Evolutionary conservation across 2,113 vertebrate species (phyloP).

Genomic region (Stegostoma tigrinum): DNA sequence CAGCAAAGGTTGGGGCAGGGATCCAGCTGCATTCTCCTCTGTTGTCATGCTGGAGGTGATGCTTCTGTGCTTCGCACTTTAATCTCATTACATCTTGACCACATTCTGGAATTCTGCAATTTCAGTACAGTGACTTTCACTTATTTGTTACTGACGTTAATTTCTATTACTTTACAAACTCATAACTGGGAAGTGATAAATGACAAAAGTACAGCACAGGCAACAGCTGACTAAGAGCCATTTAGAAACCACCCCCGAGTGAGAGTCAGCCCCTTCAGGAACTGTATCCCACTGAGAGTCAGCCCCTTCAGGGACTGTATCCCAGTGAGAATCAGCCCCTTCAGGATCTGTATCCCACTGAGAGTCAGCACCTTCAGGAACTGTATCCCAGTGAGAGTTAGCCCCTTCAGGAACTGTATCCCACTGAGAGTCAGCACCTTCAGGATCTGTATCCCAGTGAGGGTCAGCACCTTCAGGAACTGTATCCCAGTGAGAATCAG

Average conservation of each 20-base stretch:
- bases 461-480: neutral
- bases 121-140: neutral
- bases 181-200: neutral
- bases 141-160: neutral
- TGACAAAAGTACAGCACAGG: neutral
- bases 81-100: neutral
- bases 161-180: neutral
- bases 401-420: neutral
- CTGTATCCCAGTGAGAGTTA: neutral
- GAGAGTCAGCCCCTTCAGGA: too few relatives aligned
- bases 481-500: too few relatives aligned
- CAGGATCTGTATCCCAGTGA: neutral
- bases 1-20: too few relatives aligned
- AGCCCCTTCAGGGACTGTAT: neutral
- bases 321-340: too few relatives aligned
- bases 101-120: constrained; percentile 27
- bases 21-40: too few relatives aligned
- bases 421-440: neutral
- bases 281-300: neutral
- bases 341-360: neutral
- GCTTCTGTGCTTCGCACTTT: too few relatives aligned
- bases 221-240: neutral
- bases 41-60: too few relatives aligned
- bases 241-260: neutral
- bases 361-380: neutral